Evolutionary conservation across 2,113 vertebrate genomes (phyloP), one percentile per base, ranked within the genome.

Genomic region (Fulmarus glacialis): DNA sequence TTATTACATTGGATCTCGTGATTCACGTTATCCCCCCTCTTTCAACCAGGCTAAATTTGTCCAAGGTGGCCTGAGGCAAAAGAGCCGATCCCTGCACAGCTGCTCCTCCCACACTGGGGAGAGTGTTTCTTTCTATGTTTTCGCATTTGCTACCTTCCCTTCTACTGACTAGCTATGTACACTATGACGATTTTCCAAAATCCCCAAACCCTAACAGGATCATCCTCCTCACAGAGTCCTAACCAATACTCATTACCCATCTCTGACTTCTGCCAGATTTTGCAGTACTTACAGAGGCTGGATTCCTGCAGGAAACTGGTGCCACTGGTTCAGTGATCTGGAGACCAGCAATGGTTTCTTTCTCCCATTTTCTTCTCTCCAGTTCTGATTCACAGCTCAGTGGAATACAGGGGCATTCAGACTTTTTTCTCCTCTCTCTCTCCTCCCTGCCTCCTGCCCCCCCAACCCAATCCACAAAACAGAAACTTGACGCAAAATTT

Each of bases 1-100:
- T 67, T 45, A 66, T 93, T 93, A 93, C 75, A 90, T 0, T 18
- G 67, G 85, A 78, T 58, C 92, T 86, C 63, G 62, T 95, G 84
- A 94, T 95, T 60, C 72, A 67, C 30, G 77, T 62, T 94, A 87
- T 73, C 48, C 83, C 59, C 45, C 47, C 27, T n/a, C 93, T 87
- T 93, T 85, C 43, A 85, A n/a, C 67, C 59, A 32, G 50, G 89
- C 87, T 95, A 93, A 94, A 93, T 97, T 94, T 94, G 87, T 80
- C 70, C 70, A 82, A 93, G 87, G 87, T 93, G 62, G 87, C 96
- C 95, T 82, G 81, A 95, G 94, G 89, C 91, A 84, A n/a, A 86
- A 75, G 87, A 88, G 62, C 29, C 0, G n/a, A 78, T 90, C n/a
- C 58, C 62, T 34, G 48, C 81, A 43, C 80, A 89, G 82, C 93